phyloP scores from a whole-genome alignment of 2,888 invertebrate genomes.

The Chymomyza caudatula region DNA sequence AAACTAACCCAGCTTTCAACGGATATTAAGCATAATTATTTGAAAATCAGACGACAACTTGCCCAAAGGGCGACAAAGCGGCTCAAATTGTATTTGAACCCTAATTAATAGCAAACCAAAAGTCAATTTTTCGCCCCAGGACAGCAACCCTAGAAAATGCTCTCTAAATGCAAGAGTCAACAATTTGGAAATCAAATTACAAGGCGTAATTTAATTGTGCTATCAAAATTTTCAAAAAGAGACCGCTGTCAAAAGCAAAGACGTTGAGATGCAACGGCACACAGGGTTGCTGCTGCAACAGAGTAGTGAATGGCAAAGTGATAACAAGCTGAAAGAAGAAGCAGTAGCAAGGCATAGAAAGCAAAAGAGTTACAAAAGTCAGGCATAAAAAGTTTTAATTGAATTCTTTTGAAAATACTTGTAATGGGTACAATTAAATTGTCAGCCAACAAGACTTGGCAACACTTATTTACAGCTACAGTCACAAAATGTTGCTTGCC shows the following conservation, averaged over 20 bases:
- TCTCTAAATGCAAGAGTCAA: constrained; percentile 22
- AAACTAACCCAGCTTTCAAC: not conserved
- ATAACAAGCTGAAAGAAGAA: not conserved
- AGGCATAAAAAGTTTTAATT: constrained; percentile 56
- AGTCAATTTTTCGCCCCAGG: not conserved
- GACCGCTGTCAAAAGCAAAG: constrained; percentile 45
- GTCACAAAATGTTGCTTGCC: not conserved
- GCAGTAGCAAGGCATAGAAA: constrained; percentile 9
- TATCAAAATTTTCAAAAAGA: constrained; percentile 57
- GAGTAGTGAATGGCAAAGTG: constrained; percentile 1
- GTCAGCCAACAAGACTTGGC: constrained; percentile 30
- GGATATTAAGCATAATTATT: constrained; percentile 48
- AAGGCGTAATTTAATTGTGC: constrained; percentile 63
- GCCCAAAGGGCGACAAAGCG: not conserved
- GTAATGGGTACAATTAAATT: constrained; percentile 60
- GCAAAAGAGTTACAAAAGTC: constrained; percentile 1
- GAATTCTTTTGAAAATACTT: constrained; percentile 60
- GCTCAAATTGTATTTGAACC: constrained; percentile 4
- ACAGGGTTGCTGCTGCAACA: constrained; percentile 17
- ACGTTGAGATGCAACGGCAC: not conserved
- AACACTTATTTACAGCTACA: not conserved
- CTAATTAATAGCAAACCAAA: constrained; percentile 3
- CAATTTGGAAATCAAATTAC: constrained; percentile 60
- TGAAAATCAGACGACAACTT: constrained; percentile 51
- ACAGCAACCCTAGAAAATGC: not conserved